Evolutionary conservation across 2,113 vertebrate species (phyloP), one percentile per base, ranked within the genome.

Genomic region (Sciurus niger): DNA sequence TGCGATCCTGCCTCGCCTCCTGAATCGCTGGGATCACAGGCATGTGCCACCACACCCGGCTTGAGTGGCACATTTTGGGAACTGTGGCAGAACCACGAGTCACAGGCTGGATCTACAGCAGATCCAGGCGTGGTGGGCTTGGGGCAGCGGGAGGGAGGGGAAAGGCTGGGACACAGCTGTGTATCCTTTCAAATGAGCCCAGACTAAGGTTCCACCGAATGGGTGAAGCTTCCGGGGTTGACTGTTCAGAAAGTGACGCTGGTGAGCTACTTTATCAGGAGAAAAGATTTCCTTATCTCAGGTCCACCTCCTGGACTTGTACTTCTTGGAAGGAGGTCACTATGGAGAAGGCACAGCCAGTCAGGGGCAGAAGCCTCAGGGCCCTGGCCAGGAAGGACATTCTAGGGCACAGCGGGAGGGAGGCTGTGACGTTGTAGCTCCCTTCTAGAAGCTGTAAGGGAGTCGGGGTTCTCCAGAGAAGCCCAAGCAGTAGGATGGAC

Each of bases 131-230:
- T 16, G 17, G 20, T 18, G 84, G 63, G 34, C 78, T 9, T 4
- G 13, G 30, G 46, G 12, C 8, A 30, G 13, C 32, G 25, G 34
- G 14, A 60, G 48, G 30, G 85, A 43, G 13, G 43, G n/a, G 32
- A 0, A 10, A 88, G 46, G 13, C 77, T 34, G 30, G 48, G 78
- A n/a, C 13, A 37, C 0, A 1, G 4, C 3, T 18, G 78, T 28
- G 10, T 9, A n/a, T 22, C 37, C 11, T 68, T 43, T 4, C 20
- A 37, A 18, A 34, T 20, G 58, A 37, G 3, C 2, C 14, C 0
- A 16, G 37, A 43, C n/a, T 43, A 9, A 24, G 58, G 12, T 34
- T 2, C 8, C 14, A 14, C 8, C 1, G 18, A 2, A 8, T 46
- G 16, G 70, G 17, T 67, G 70, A 16, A 68, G 37, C 2, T 67